Evolutionary conservation across 2,888 invertebrate species (phyloP).

Genomic region (Orchesella flavescens): DNA sequence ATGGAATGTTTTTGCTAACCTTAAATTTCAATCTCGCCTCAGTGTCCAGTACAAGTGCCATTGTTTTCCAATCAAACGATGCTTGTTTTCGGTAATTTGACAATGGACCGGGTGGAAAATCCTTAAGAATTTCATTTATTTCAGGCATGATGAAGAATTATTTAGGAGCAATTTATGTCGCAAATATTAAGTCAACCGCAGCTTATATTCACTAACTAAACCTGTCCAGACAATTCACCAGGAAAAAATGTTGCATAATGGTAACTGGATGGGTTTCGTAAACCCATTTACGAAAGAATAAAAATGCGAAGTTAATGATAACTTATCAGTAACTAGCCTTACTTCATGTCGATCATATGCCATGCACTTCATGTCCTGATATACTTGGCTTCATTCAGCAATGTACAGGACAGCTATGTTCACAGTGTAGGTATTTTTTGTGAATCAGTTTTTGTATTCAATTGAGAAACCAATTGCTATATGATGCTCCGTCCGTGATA

Average conservation of each 20-base stretch:
- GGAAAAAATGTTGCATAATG: background rate
- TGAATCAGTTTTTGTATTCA: too few relatives aligned
- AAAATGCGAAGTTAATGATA: too few relatives aligned
- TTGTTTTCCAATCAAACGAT: slow-evolving; percentile 89
- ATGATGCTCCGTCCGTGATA: too few relatives aligned
- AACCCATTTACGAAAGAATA: background rate
- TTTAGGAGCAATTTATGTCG: background rate
- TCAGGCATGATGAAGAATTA: slow-evolving; percentile 1
- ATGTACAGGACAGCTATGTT: too few relatives aligned
- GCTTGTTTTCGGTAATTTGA: slow-evolving; percentile 85
- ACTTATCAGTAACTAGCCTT: too few relatives aligned
- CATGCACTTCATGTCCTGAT: too few relatives aligned
- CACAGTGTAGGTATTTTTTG: too few relatives aligned
- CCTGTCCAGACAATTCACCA: background rate
- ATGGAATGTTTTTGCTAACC: slow-evolving; percentile 77
- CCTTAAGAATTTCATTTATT: slow-evolving; percentile 11
- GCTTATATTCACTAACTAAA: too few relatives aligned
- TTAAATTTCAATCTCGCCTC: slow-evolving; percentile 84
- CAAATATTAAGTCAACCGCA: background rate
- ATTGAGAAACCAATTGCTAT: too few relatives aligned
- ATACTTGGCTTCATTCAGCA: too few relatives aligned
- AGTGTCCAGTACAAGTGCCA: slow-evolving; percentile 86
- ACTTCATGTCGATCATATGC: too few relatives aligned
- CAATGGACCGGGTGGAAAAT: slow-evolving; percentile 79
- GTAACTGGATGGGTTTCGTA: background rate